phyloP scores from a whole-genome alignment of 2,113 vertebrate genomes.

The Caranx ignobilis region DNA sequence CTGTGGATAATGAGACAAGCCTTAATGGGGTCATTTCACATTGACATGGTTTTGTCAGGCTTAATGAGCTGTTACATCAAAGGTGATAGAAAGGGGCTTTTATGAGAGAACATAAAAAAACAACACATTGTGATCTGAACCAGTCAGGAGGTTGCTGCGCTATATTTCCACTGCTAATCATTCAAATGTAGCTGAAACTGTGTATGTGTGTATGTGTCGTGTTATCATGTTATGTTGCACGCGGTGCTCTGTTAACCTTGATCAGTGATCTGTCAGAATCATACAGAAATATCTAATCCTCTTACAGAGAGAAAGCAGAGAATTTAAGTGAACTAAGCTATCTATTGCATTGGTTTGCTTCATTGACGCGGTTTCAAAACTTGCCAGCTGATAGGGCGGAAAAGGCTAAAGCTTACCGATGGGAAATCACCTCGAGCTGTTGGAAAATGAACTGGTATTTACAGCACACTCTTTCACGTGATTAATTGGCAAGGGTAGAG shows the following conservation, averaged over 20 bases:
- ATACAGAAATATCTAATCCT: conserved; percentile 26
- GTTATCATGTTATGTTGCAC: no score
- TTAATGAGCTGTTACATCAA: conserved; percentile 77
- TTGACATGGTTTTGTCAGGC: conserved; percentile 72
- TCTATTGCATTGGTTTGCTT: conserved; percentile 34
- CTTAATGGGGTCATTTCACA: conserved; percentile 75
- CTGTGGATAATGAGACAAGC: conserved; percentile 74
- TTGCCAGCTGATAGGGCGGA: conserved; percentile 33
- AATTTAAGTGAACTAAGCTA: conserved; percentile 27
- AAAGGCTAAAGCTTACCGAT: conserved; percentile 46
- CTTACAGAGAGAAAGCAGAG: conserved; percentile 19
- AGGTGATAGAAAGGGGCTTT: conserved; percentile 66
- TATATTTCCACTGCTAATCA: conserved; percentile 18
- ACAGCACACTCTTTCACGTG: conserved; percentile 42
- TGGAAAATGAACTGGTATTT: conserved; percentile 45
- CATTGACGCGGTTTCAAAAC: conserved; percentile 68
- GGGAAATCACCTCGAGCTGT: conserved; percentile 61
- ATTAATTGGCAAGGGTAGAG: conserved; percentile 34
- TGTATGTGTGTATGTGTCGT: conserved; percentile 5
- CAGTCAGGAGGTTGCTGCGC: conserved; percentile 4
- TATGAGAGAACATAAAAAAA: conserved; percentile 50
- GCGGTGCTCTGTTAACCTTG: neutral
- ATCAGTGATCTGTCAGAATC: conserved; percentile 25
- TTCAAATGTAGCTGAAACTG: conserved; percentile 18
- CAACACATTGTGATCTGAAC: conserved; percentile 51